Conservation (phyloP, 2,888 invertebrate genomes). For the Aporophyla nigra region DNA sequence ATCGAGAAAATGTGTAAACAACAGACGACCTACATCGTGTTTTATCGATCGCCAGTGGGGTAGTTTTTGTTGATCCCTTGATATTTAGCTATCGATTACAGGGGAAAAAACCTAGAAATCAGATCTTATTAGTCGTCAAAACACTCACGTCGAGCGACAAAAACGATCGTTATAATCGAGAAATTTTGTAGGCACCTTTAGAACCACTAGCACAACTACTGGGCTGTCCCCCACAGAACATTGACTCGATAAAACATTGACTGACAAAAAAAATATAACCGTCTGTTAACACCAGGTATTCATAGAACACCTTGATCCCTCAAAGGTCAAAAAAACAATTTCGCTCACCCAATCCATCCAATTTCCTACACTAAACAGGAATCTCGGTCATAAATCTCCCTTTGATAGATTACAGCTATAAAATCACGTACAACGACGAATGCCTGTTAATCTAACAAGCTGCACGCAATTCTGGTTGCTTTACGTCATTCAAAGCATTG, state of each 20-base stretch:
- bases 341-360: slow-evolving; percentile 25
- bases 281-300: neutral
- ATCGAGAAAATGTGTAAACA: neutral
- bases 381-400: slow-evolving; percentile 56
- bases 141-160: neutral
- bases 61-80: neutral
- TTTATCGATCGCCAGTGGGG: neutral
- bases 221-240: too few relatives aligned
- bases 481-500: slow-evolving; percentile 53
- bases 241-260: neutral
- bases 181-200: too few relatives aligned
- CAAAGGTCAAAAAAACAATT: slow-evolving; percentile 29
- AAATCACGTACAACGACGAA: slow-evolving; percentile 56
- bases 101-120: neutral
- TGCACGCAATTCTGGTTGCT: slow-evolving; percentile 54
- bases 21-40: neutral
- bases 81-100: neutral
- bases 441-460: slow-evolving; percentile 53
- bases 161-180: neutral
- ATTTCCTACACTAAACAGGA: slow-evolving; percentile 45
- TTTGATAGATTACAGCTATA: slow-evolving; percentile 63
- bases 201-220: neutral
- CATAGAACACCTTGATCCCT: slow-evolving; percentile 7
- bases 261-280: neutral
- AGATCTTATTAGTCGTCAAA: neutral